Evolutionary conservation across 2,113 vertebrate genomes (phyloP), one percentile per base, ranked within the genome.

Genomic region (Elachura formosa): DNA sequence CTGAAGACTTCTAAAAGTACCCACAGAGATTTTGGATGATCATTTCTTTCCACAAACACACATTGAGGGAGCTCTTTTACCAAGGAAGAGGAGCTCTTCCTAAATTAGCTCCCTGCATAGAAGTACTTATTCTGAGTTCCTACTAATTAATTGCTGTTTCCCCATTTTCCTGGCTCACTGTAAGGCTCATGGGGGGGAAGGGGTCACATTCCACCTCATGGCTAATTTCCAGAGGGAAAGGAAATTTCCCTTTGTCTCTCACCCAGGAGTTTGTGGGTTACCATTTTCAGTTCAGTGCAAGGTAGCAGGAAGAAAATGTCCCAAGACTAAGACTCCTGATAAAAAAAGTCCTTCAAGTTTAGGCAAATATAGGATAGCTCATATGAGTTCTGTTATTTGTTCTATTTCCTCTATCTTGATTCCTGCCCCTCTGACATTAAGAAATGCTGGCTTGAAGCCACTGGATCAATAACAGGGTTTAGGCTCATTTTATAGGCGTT

Each of bases 41-140:
- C 14, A 36, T 73, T 89, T 48, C n/a, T 89, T 72, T 81, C 71
- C 71, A 56, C 64, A 85, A 95, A 82, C 1, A 7, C 5, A 1
- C 33, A 76, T 58, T 7, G 29, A 90, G 83, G 79, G 88, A 92
- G 90, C 72, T 88, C 66, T 90, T 67, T 75, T 88, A 55, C 36
- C 1, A 8, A 80, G 38, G 83, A 61, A 90, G 51, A 95, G 40
- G n/a, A 91, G 74, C 41, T 90, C 63, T 90, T 91, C 76, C 79
- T 62, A 64, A 94, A 96, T 89, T 89, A 90, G 67, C 74, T 80
- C 46, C 59, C 75, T 52, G 15, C 48, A 67, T 16, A 23, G 58
- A 84, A 91, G 28, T 49, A 72, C n/a, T 75, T 69, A 68, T 43
- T 90, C 85, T 86, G 62, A 96, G 19, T 58, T 93, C 24, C 66